Evolutionary conservation across 1,140 invertebrate species (phyloP).

Genomic region (Drosophila persimilis): DNA sequence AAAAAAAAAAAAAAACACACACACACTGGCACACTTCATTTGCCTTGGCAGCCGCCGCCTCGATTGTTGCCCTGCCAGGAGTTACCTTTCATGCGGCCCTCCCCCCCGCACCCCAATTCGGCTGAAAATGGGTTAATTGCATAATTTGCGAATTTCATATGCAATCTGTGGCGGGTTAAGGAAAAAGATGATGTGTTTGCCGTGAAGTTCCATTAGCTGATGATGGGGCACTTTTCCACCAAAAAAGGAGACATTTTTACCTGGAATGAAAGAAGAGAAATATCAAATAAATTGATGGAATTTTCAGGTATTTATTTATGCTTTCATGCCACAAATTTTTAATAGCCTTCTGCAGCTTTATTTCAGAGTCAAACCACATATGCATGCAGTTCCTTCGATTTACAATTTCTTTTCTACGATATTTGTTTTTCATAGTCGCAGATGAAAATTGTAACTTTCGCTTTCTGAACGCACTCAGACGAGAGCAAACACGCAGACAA

Average conservation of each 20-base stretch:
- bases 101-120: not conserved
- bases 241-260: slow-evolving; percentile 16
- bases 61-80: slow-evolving; percentile 12
- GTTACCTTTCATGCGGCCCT: slow-evolving; percentile 58
- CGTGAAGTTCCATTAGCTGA: slow-evolving; percentile 31
- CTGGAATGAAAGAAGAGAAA: slow-evolving; percentile 22
- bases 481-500: slow-evolving; percentile 5
- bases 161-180: slow-evolving; percentile 41
- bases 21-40: slow-evolving; percentile 40
- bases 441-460: slow-evolving; percentile 36
- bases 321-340: slow-evolving; percentile 1
- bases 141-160: slow-evolving; percentile 78
- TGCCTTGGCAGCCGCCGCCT: slow-evolving; percentile 11
- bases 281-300: not conserved
- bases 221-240: slow-evolving; percentile 25
- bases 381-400: no score
- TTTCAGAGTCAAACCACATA: no score
- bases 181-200: not conserved
- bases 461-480: slow-evolving; percentile 21
- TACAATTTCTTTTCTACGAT: no score
- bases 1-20: no score
- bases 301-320: not conserved
- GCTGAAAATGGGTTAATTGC: slow-evolving; percentile 78
- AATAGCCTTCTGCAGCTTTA: no score
- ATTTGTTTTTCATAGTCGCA: no score